Evolutionary conservation across 2,888 invertebrate genomes (phyloP), one percentile per base, ranked within the genome.

Genomic region (Mesorhabditis belari): DNA sequence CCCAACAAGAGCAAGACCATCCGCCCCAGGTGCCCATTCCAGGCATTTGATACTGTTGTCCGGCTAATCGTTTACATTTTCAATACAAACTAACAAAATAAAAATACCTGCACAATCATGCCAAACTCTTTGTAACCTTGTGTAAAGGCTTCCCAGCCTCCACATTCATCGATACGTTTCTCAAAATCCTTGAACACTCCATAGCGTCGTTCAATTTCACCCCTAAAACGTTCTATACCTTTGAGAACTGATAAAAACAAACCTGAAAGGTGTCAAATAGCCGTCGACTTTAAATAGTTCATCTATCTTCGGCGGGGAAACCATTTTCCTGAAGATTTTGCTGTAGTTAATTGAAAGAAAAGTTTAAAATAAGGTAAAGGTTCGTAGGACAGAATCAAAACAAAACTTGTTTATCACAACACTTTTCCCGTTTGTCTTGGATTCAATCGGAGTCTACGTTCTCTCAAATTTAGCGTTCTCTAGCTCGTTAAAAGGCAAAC

Each of bases 1-100:
- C 80, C 98, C 98, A 60, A 91, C 88, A 21, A 98, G 85, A 81
- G 88, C 93, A 29, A 98, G 82, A 63, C 87, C 88, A 71, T 88
- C 87, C 0, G 96, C 96, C 17, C 90, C 92, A 0, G 98, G 98
- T 2, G 94, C 95, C 98, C 98, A 99, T 84, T 99, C 98, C 61
- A 88, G 85, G 81, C 91, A 91, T 2, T 86, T 85, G 9, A 98
- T 88, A 0, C 90, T 88, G 72, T 92, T 92, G 81, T 98, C 92
- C 0, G 86, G 82, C 73, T 35, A 35, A 35, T 17, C n/a, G n/a
- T 35, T 35, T 35, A n/a, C n/a, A n/a, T 9, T 17, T 17, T 9
- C 44, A 35, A 35, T 17, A 35, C 44, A 35, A 35, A n/a, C n/a
- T n/a, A n/a, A n/a, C n/a, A n/a, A n/a, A n/a, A n/a, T n/a, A 35